Conservation (phyloP, 1,140 invertebrate species). For the Drosophila leontia region DNA sequence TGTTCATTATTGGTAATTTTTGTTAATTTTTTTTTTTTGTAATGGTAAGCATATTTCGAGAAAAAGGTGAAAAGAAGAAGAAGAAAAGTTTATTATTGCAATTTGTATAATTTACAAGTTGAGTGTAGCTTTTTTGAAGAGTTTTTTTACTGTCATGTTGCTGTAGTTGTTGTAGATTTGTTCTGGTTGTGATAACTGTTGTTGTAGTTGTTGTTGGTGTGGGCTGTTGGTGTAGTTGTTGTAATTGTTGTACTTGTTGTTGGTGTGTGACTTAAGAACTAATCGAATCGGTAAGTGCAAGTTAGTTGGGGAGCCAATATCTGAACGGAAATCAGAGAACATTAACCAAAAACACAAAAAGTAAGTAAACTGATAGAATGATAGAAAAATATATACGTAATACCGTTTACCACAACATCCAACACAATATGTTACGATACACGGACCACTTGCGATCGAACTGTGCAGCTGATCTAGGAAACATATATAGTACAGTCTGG, state of each 20-base stretch:
- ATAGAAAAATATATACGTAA: conserved; percentile 18
- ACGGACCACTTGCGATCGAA: conserved; percentile 48
- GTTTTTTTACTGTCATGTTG: conserved; percentile 39
- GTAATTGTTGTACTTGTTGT: conserved; percentile 46
- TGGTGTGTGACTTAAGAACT: conserved; percentile 68
- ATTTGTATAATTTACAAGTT: conserved; percentile 82
- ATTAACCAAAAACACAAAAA: conserved; percentile 13
- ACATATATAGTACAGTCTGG: conserved; percentile 27
- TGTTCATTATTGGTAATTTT: conserved; percentile 23
- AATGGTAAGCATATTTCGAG: conserved; percentile 76
- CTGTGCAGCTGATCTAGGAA: conserved; percentile 32
- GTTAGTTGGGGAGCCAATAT: conserved; percentile 77
- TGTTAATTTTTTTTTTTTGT: conserved; percentile 28
- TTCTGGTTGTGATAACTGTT: conserved; percentile 44
- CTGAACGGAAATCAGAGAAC: conserved; percentile 46
- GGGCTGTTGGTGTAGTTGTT: conserved; percentile 35
- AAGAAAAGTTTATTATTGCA: conserved; percentile 83
- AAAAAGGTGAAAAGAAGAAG: conserved; percentile 83
- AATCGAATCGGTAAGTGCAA: conserved; percentile 78
- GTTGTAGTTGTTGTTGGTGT: conserved; percentile 31
- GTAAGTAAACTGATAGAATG: conserved; percentile 21
- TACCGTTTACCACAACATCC: conserved; percentile 45
- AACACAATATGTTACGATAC: conserved; percentile 37
- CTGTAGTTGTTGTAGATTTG: conserved; percentile 32
- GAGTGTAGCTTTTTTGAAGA: conserved; percentile 49